Evolutionary conservation across 37 sponge, comb jelly and placozoan species (phyloP).

Genomic region (Oscarella lobularis): DNA sequence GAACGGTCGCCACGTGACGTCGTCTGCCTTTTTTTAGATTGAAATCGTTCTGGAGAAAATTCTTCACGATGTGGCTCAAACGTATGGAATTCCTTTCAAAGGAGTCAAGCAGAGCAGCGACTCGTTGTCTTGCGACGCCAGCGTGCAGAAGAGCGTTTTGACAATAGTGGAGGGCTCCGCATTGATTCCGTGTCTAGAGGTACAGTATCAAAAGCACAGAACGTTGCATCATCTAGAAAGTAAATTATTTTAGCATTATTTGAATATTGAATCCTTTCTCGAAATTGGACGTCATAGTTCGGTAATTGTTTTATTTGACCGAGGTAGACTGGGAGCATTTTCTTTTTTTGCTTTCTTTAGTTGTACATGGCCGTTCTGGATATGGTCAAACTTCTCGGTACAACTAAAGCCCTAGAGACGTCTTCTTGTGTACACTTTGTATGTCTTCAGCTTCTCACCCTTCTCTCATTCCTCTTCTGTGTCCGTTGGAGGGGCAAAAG

Average conservation of each 20-base stretch:
- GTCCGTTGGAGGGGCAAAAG: background rate
- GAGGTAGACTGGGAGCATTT: too few species aligned
- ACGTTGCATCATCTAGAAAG: too few species aligned
- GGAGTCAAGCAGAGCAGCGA: background rate
- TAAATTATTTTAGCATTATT: conserved; percentile 1
- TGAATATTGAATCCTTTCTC: background rate
- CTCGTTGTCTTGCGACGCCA: too few species aligned
- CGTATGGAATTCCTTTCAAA: background rate
- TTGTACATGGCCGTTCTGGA: background rate
- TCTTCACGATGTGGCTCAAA: background rate
- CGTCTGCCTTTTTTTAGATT: too few species aligned
- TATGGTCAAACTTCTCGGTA: background rate
- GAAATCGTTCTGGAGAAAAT: background rate
- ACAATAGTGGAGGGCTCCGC: background rate
- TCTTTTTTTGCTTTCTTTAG: background rate
- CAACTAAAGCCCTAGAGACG: too few species aligned
- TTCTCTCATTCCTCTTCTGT: background rate
- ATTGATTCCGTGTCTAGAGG: background rate
- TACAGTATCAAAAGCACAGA: too few species aligned
- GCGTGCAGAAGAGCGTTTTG: background rate
- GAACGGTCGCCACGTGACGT: too few species aligned
- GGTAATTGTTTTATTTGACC: too few species aligned
- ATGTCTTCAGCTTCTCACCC: background rate
- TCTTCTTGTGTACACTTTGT: background rate
- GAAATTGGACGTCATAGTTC: background rate